These are phyloP conservation scores for Odobenus rosmarus DNA, from an alignment of 2,113 vertebrate species.

Conservation along the genomic window DNA sequence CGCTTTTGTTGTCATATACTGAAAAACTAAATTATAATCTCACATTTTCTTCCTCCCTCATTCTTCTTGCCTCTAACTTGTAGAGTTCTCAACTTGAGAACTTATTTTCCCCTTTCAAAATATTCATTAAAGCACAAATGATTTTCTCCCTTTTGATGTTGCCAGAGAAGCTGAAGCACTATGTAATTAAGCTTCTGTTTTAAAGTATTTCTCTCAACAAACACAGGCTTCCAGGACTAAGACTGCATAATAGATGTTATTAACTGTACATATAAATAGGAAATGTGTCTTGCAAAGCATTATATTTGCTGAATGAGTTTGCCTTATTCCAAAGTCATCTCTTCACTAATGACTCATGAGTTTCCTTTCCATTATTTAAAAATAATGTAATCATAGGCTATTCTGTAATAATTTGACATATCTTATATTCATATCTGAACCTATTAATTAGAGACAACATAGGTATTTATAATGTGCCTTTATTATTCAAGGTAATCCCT, in stretches of 20 bases:
- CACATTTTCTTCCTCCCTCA: constrained; percentile 46
- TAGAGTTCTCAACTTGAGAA: constrained; percentile 74
- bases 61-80: constrained; percentile 74
- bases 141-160: constrained; percentile 80
- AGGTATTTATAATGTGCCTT: constrained; percentile 83
- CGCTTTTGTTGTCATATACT: constrained; percentile 58
- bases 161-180: constrained; percentile 75
- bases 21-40: constrained; percentile 64
- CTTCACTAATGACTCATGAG: constrained; percentile 84
- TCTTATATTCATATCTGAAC: constrained; percentile 84
- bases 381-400: constrained; percentile 83
- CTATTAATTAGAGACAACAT: constrained; percentile 86
- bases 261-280: constrained; percentile 84
- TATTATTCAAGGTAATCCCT: constrained; percentile 87
- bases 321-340: constrained; percentile 83
- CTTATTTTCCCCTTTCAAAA: constrained; percentile 84
- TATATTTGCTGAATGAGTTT: constrained; percentile 82
- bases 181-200: constrained; percentile 84
- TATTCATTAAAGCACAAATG: constrained; percentile 81
- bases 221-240: constrained; percentile 79
- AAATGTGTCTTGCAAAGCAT: constrained; percentile 80
- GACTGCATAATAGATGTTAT: constrained; percentile 84
- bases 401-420: constrained; percentile 85
- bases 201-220: constrained; percentile 83
- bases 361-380: constrained; percentile 85